A percentile compares a stretch with the other conserved stretches of the same genome.
Conservation (phyloP, 1,140 invertebrate species). For the Heliconius eleuchia region DNA sequence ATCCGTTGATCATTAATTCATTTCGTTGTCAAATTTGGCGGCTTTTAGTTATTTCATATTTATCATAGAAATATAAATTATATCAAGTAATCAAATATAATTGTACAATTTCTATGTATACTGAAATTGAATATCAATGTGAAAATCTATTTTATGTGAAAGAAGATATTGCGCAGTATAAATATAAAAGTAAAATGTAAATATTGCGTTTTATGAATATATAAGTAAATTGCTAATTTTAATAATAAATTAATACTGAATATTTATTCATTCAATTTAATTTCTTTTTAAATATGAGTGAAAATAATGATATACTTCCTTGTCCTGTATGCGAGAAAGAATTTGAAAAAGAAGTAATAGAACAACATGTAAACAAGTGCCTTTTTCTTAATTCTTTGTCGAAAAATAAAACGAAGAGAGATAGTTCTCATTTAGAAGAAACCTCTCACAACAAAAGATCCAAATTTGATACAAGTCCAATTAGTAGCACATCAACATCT, state of each 20-base stretch:
- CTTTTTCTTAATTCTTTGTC: constrained; percentile 84
- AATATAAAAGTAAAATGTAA: neutral
- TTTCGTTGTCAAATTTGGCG: constrained; percentile 1
- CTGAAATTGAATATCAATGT: neutral
- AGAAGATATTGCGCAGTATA: neutral
- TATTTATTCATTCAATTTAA: no score
- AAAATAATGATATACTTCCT: constrained; percentile 23
- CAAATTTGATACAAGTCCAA: constrained; percentile 48
- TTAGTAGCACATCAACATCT: constrained; percentile 34
- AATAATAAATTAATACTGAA: neutral
- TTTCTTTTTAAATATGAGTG: neutral
- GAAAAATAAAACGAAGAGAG: constrained; percentile 56
- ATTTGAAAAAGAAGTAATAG: constrained; percentile 76
- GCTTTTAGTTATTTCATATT: neutral
- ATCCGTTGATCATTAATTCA: neutral
- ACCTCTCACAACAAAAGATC: constrained; percentile 49
- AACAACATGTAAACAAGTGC: constrained; percentile 86
- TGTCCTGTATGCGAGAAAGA: constrained; percentile 64
- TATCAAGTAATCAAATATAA: no score
- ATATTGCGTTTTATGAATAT: neutral
- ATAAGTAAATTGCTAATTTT: neutral
- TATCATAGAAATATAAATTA: neutral
- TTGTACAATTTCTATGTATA: no score
- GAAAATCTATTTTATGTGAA: neutral
- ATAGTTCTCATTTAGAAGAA: constrained; percentile 49